Evolutionary conservation across 2,797 vertebrate genomes (phyloP).

Genomic region (Diplodus sargus): DNA sequence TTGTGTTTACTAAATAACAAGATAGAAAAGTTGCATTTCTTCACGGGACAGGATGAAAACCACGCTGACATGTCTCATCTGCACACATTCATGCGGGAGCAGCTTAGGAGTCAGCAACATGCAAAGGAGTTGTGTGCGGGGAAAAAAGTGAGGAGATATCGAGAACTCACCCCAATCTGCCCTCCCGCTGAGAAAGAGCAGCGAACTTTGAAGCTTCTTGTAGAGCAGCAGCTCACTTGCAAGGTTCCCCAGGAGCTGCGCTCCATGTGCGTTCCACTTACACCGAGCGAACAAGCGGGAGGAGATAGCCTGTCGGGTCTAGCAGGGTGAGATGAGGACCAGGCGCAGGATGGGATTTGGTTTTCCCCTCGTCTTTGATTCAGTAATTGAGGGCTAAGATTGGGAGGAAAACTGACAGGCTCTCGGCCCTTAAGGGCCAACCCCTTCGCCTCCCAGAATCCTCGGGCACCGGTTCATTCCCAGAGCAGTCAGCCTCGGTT

Average conservation of each 20-base stretch:
- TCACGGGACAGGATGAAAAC: slow-evolving; percentile 61
- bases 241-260: slow-evolving; percentile 65
- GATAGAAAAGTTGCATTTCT: slow-evolving; percentile 63
- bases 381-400: slow-evolving; percentile 76
- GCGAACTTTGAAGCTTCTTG: slow-evolving; percentile 74
- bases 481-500: slow-evolving; percentile 36
- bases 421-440: slow-evolving; percentile 58
- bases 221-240: slow-evolving; percentile 66
- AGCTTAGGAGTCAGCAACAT: slow-evolving; percentile 46
- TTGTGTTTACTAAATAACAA: slow-evolving; percentile 71
- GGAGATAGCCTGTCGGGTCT: slow-evolving; percentile 60
- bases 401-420: slow-evolving; percentile 67
- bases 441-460: slow-evolving; percentile 46
- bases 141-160: slow-evolving; percentile 44
- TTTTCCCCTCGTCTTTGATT: slow-evolving; percentile 71
- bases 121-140: slow-evolving; percentile 29
- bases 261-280: slow-evolving; percentile 59
- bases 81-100: slow-evolving; percentile 46
- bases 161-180: slow-evolving; percentile 39
- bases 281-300: slow-evolving; percentile 56
- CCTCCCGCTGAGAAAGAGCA: slow-evolving; percentile 66
- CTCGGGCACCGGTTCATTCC: slow-evolving; percentile 43
- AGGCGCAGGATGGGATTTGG: slow-evolving; percentile 62
- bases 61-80: slow-evolving; percentile 55
- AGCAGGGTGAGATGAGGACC: slow-evolving; percentile 65